Evolutionary conservation across 2,888 invertebrate species (phyloP).

Genomic region (Scaptomyza reducta): DNA sequence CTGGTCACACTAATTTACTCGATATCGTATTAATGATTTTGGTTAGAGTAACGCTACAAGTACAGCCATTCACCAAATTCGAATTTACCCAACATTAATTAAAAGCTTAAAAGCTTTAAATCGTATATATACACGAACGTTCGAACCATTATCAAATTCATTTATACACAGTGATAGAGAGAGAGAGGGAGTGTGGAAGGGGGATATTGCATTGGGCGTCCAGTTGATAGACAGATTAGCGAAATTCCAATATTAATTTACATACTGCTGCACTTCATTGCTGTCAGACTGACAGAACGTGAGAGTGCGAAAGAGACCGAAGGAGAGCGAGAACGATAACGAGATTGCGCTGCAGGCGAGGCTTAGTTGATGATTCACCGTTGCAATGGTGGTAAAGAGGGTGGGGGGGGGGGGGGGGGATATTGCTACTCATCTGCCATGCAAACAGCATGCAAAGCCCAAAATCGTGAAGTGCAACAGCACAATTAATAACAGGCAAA

Average conservation of each 20-base stretch:
- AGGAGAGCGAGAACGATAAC: not conserved
- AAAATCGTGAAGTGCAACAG: slow-evolving; percentile 65
- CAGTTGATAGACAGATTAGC: slow-evolving; percentile 62
- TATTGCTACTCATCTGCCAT: slow-evolving; percentile 43
- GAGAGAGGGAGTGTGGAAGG: not conserved
- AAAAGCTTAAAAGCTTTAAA: slow-evolving; percentile 42
- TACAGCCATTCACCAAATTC: slow-evolving; percentile 30
- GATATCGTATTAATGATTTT: slow-evolving; percentile 34
- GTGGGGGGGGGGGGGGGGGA: not conserved
- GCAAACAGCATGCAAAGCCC: slow-evolving; percentile 48
- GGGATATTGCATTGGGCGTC: slow-evolving; percentile 6
- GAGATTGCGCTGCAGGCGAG: not conserved
- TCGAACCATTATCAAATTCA: not conserved
- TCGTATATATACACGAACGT: not conserved
- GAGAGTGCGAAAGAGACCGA: not conserved
- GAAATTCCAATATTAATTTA: slow-evolving; percentile 73
- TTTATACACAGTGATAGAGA: slow-evolving; percentile 3
- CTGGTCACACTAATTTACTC: slow-evolving; percentile 32
- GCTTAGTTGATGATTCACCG: slow-evolving; percentile 24
- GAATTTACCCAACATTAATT: slow-evolving; percentile 14
- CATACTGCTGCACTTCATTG: slow-evolving; percentile 67
- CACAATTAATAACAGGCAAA: slow-evolving; percentile 67
- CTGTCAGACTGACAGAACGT: slow-evolving; percentile 26
- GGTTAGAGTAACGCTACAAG: not conserved
- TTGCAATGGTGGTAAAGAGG: slow-evolving; percentile 1